Evolutionary conservation across 2,888 invertebrate genomes (phyloP).

Genomic region (Galerucella pusilla): DNA sequence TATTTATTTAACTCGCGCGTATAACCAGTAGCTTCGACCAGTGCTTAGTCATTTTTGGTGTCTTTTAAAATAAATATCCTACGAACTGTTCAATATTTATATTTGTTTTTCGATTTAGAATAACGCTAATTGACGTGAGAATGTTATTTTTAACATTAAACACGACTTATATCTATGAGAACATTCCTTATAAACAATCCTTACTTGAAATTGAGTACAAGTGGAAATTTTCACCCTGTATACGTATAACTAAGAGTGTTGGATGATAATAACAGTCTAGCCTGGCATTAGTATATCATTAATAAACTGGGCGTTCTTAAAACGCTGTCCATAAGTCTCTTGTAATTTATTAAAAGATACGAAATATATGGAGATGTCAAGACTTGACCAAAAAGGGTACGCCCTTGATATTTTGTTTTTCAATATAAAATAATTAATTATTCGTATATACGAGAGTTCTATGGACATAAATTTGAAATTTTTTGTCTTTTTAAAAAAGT

Average conservation of each 20-base stretch:
- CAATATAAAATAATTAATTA: constrained; percentile 1
- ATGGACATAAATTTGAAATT: too few relatives aligned
- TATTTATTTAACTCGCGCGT: constrained; percentile 13
- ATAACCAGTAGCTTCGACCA: constrained; percentile 9
- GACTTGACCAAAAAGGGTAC: constrained; percentile 43
- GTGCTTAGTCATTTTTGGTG: constrained; percentile 12
- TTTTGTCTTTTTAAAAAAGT: not conserved
- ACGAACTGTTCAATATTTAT: constrained; percentile 21
- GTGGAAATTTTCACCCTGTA: constrained; percentile 36
- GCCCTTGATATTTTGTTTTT: constrained; percentile 45
- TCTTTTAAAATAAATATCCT: constrained; percentile 3
- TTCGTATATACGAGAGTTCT: not conserved
- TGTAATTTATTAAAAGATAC: constrained; percentile 50
- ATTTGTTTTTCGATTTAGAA: constrained; percentile 25
- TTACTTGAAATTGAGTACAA: constrained; percentile 2
- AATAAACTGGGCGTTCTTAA: constrained; percentile 49
- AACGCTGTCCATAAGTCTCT: constrained; percentile 47
- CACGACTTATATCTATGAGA: constrained; percentile 16
- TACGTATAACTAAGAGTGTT: constrained; percentile 45
- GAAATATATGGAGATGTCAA: constrained; percentile 50
- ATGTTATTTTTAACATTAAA: constrained; percentile 26
- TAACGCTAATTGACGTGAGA: constrained; percentile 33
- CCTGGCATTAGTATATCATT: constrained; percentile 52
- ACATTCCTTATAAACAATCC: not conserved
- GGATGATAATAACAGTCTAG: constrained; percentile 49